Evolutionary conservation across 35 echinoderm and acorn worm species (phyloP).

Genomic region (Apostichopus parvimensis): DNA sequence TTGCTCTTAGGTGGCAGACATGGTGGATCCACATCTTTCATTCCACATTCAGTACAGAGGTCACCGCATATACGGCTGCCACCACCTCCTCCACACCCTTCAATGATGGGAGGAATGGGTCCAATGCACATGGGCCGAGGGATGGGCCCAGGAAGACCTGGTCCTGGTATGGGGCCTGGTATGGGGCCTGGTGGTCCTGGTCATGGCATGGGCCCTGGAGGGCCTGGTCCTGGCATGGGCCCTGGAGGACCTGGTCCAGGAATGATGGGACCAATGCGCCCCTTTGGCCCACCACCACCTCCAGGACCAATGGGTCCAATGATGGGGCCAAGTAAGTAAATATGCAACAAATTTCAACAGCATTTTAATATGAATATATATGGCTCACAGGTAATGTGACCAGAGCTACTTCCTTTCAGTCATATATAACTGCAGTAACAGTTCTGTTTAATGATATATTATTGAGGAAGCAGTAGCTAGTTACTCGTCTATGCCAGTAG

Average conservation of each 20-base stretch:
- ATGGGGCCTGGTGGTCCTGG: conserved; percentile 34
- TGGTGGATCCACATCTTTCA: conserved; percentile 37
- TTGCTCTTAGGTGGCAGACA: neutral
- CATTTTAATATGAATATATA: too few species aligned
- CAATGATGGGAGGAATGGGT: conserved; percentile 31
- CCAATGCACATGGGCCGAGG: conserved; percentile 13
- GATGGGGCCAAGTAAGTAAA: conserved; percentile 40
- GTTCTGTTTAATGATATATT: too few species aligned
- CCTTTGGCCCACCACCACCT: conserved; percentile 50
- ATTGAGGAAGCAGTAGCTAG: too few species aligned
- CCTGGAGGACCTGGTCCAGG: conserved; percentile 3
- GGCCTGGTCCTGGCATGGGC: neutral
- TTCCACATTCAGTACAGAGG: conserved; percentile 54
- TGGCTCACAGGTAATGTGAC: too few species aligned
- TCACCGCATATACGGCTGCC: neutral
- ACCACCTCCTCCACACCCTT: conserved; percentile 41
- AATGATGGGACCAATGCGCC: conserved; percentile 38
- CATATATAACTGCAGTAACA: too few species aligned
- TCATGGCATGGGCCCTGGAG: conserved; percentile 3
- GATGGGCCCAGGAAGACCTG: neutral
- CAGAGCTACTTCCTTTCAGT: too few species aligned
- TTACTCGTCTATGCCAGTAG: too few species aligned
- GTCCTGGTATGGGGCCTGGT: neutral
- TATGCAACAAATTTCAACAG: neutral
- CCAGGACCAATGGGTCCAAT: conserved; percentile 36